Percentiles rank a stretch among this genome's conserved stretches.
phyloP scores from a whole-genome alignment of 2,888 invertebrate species.

The Harpalus rubripes region DNA sequence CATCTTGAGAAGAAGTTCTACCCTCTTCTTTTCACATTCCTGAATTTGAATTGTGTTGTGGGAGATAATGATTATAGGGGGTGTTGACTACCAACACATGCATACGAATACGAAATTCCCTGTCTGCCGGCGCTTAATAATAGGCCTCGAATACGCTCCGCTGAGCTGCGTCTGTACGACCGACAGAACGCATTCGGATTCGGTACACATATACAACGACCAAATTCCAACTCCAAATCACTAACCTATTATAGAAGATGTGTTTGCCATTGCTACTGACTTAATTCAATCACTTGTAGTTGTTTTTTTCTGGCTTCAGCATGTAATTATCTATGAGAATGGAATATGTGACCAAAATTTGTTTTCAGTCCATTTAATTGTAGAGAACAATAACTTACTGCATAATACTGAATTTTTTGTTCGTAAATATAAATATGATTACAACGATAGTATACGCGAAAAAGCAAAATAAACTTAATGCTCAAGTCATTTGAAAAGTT shows the following conservation, averaged over 20 bases:
- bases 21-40: constrained; percentile 41
- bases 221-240: constrained; percentile 23
- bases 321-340: neutral
- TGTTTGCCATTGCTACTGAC: constrained; percentile 37
- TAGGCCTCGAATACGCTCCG: constrained; percentile 12
- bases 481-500: no score
- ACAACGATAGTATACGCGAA: no score
- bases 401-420: no score
- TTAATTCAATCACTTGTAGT: constrained; percentile 33
- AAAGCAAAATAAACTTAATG: no score
- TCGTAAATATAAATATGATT: no score
- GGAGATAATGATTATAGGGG: constrained; percentile 52
- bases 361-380: neutral
- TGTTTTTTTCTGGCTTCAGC: neutral
- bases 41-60: constrained; percentile 48
- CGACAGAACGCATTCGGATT: constrained; percentile 5
- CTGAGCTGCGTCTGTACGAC: neutral
- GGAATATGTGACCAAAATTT: neutral
- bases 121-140: constrained; percentile 47
- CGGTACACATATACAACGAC: constrained; percentile 11
- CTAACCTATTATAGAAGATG: constrained; percentile 26
- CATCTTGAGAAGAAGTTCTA: neutral
- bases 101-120: constrained; percentile 50
- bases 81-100: constrained; percentile 44
- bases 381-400: no score